Evolutionary conservation across 2,888 invertebrate species (phyloP), one percentile per base, ranked within the genome.

Genomic region (Polydrusus cervinus): DNA sequence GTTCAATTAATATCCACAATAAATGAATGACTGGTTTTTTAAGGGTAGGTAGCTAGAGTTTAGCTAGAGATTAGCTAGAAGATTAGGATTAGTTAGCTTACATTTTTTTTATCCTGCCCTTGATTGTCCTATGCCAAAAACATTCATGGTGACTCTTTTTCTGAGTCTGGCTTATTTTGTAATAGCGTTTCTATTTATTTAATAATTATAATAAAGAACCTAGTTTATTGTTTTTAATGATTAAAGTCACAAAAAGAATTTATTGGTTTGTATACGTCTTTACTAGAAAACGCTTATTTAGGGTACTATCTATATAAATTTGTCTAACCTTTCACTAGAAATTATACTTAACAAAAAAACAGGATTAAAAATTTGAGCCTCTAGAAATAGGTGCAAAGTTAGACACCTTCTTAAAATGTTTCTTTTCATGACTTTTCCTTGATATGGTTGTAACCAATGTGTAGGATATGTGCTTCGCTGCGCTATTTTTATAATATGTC

Each of bases 391-490:
- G 57, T 60, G 57, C 14, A 60, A 60, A 60, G 38, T 60, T 60
- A 60, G 57, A 60, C 57, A 60, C 11, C 38, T 60, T 38, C 10
- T 16, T 13, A n/a, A 18, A n/a, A 18, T 47, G 30, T 45, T 30
- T 16, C 47, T 65, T 34, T 49, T 65, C 47, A 65, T 34, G 51
- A 65, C 65, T 65, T 49, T 47, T 0, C 6, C n/a, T 30, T 51
- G 14, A 8, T 34, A 49, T 53, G 57, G 18, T 60, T 60, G 57
- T 18, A 49, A 10, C 25, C 67, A 68, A 68, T 68, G 55, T 68
- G 67, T 68, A 81, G 81, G 83, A 85, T 85, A 84, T 85, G 84
- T 83, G 83, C 81, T 80, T 78, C 74, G 66, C 60, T 30, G 64
- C 43, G 20, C 47, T 66, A 38, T 69, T 38, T 61, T 66, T 51